Base-by-base conservation (phyloP, 2,888 invertebrate species). In the Drosophila longiperda region DNA sequence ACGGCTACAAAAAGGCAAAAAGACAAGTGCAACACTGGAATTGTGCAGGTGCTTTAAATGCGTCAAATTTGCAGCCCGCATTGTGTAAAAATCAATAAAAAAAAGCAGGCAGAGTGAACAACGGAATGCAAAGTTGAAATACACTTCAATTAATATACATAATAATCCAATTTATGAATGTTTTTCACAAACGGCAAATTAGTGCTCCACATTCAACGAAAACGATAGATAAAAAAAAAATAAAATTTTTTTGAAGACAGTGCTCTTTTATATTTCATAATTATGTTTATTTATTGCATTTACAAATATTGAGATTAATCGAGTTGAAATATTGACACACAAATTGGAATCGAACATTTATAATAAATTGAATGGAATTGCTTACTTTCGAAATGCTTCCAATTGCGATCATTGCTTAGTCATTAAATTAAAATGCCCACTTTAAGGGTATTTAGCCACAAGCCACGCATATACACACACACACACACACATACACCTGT, bases 1-100 rank as follows among this genome's bases (percentile, higher is more conserved):
- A 11, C 9, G 15, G 15, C 8, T 17, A 11, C 12, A 32, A n/a
- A 12, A 29, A 7, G 36, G n/a, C n/a, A 17, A 54, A 20, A 23
- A 9, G 2, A 52, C 4, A 8, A 57, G 71, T 66, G 71, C 73
- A 68, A 23, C 71, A 58, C 53, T 84, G 74, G 45, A 70, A 76
- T 70, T 68, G 67, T 86, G 75, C 74, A 64, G 74, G 74, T 73
- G 65, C 53, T 79, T 68, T 75, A 57, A 75, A 64, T 72, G 75
- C 69, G 66, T 62, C 60, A 53, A 63, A 50, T 79, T 67, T 70
- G 75, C 75, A 78, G 5, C 79, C 78, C 74, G 55, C 73, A 76
- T 74, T 23, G 50, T n/a, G 48, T 38, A 29, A 57, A 54, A 45
- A 52, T 45, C 45, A 53, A 64, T 45, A 66, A 12, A 29, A 26